Conservation (phyloP, 2,888 invertebrate species). For the Argynnis bischoffii region DNA sequence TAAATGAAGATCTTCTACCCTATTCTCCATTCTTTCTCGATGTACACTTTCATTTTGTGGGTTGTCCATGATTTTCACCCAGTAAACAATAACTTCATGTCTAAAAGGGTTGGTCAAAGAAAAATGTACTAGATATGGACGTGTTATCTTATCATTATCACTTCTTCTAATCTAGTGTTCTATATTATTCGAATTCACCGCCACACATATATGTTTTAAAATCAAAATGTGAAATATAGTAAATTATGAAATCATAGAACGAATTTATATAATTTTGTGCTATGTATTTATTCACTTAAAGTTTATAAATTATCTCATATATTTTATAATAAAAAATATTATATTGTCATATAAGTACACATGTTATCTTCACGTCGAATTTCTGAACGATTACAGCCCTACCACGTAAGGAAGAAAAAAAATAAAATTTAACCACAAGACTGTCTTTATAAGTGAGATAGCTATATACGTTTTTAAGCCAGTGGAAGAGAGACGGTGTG, state of each 20-base stretch:
- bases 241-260: neutral
- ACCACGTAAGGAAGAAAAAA: neutral
- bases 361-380: neutral
- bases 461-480: neutral
- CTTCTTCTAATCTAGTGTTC: conserved; percentile 69
- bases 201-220: conserved; percentile 43
- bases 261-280: too few relatives aligned
- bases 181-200: conserved; percentile 69
- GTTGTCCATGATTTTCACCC: conserved; percentile 56
- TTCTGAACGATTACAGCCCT: conserved; percentile 9
- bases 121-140: conserved; percentile 65
- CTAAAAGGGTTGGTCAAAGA: conserved; percentile 58
- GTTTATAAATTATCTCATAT: too few relatives aligned
- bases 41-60: conserved; percentile 46
- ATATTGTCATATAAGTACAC: neutral
- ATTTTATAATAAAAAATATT: too few relatives aligned
- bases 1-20: conserved; percentile 70
- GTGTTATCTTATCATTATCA: conserved; percentile 79
- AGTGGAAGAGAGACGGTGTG: neutral
- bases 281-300: neutral
- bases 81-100: conserved; percentile 63
- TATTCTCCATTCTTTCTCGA: conserved; percentile 51
- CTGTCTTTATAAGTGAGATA: conserved; percentile 4
- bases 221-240: conserved; percentile 3
- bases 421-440: conserved; percentile 2